Base-by-base conservation (phyloP, 2,888 invertebrate genomes). In the Phasia obesa region DNA sequence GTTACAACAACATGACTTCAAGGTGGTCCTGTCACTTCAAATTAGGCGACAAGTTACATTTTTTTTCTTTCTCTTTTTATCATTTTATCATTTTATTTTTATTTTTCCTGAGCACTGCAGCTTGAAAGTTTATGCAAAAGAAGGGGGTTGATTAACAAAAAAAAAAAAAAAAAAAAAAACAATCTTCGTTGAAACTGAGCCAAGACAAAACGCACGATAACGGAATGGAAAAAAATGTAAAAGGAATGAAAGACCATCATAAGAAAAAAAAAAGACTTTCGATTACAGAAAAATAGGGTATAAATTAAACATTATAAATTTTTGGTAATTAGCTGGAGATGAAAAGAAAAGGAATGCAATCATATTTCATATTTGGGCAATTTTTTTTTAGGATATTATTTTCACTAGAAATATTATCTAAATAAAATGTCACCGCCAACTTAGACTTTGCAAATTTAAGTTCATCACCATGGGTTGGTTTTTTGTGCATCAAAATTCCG, bases 1-100 rank as follows among this genome's bases (percentile, higher is more conserved):
- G 82, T 86, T 84, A 82, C 86, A 85, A 84, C 78, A 82, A 85
- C 86, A 82, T 75, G 74, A 77, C 86, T 85, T 76, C 87, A 85
- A 86, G 88, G 88, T 88, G 88, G 88, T 87, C 88, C 86, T 87
- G 88, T 87, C 87, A 86, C 57, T 71, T 87, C 87, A 87, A 86
- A 85, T 88, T 88, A 88, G 87, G 87, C 86, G 87, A 87, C 87
- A 79, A 85, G 62, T 69, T 60, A 76, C 83, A 86, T 82, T 85
- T 86, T 85, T 57, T 71, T 65, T 9, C 5, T 60, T 51, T 38
- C 21, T 23, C 21, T 42, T 19, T 31, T 60, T 51, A 38, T 42
- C 17, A 23, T 47, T 15, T 15, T 13, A 13, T 42, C 2, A 2
- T 5, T 23, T 27, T 47, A 17, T 38, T 42, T 55, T 47, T 25